phyloP scores from a whole-genome alignment of 2,888 invertebrate species.

The Mimachlamys varia region DNA sequence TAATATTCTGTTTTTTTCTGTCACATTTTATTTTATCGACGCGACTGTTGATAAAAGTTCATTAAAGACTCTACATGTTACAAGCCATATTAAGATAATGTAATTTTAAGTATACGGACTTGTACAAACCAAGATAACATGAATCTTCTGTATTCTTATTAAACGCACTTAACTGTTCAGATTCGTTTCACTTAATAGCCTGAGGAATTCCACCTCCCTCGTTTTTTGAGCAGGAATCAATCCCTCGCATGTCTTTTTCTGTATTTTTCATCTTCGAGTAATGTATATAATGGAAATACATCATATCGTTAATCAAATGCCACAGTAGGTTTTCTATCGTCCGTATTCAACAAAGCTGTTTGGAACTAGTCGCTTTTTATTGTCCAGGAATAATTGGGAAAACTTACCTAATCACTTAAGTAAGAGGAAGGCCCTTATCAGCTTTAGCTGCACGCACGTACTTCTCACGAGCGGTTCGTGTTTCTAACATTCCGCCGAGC shows the following conservation, averaged over 20 bases:
- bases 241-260: neutral
- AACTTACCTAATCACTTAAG: constrained; percentile 17
- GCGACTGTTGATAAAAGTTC: too few species aligned
- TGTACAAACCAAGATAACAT: neutral
- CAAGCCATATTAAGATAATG: too few species aligned
- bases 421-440: neutral
- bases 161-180: neutral
- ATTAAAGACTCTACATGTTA: too few species aligned
- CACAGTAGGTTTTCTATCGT: neutral
- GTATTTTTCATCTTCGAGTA: neutral
- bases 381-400: neutral
- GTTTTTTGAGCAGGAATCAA: neutral
- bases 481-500: neutral
- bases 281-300: neutral
- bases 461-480: neutral
- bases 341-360: neutral
- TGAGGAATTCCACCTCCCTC: neutral
- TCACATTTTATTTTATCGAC: too few species aligned
- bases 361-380: neutral
- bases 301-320: neutral
- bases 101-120: too few species aligned
- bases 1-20: too few species aligned
- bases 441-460: neutral
- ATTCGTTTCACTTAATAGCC: neutral
- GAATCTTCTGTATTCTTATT: neutral